phyloP scores from a whole-genome alignment of 2,113 vertebrate species.

The Pomatostomus ruficeps region DNA sequence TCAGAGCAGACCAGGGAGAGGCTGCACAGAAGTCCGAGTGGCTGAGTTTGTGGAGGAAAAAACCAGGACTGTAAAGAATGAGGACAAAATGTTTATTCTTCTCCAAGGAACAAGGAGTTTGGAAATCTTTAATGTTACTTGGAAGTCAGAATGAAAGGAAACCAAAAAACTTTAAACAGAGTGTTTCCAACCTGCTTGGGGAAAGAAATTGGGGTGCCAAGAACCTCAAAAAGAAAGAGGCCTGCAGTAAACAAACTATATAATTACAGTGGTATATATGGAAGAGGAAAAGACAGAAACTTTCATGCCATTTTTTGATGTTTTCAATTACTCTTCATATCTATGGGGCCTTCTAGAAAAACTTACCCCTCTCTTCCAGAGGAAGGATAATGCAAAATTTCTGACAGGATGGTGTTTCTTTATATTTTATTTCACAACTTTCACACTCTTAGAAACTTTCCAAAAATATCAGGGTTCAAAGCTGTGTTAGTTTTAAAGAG shows the following conservation, averaged over 20 bases:
- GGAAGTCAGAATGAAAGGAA: not conserved
- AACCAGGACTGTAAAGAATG: not conserved
- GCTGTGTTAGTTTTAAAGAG: not conserved
- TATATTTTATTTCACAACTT: not conserved
- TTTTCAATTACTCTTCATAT: not conserved
- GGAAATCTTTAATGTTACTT: not conserved
- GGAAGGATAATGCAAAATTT: not conserved
- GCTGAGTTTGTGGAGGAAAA: not conserved
- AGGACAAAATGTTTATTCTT: not conserved
- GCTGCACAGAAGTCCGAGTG: not conserved
- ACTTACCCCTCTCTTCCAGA: not conserved
- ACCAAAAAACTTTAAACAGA: not conserved
- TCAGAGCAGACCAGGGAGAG: not conserved
- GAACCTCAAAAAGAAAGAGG: not conserved
- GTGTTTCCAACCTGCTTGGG: not conserved
- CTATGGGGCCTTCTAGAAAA: not conserved
- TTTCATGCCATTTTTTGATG: not conserved
- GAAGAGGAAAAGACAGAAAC: not conserved
- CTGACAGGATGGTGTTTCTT: not conserved
- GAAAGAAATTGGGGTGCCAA: not conserved
- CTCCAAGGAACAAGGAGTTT: not conserved
- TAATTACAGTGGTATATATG: not conserved
- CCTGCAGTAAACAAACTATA: not conserved
- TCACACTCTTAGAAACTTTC: not conserved
- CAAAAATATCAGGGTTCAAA: not conserved